A percentile compares a stretch with the other conserved stretches of the same genome.
Evolutionary conservation across 1,140 invertebrate species (phyloP).

Genomic region (Polypedilum pembai): DNA sequence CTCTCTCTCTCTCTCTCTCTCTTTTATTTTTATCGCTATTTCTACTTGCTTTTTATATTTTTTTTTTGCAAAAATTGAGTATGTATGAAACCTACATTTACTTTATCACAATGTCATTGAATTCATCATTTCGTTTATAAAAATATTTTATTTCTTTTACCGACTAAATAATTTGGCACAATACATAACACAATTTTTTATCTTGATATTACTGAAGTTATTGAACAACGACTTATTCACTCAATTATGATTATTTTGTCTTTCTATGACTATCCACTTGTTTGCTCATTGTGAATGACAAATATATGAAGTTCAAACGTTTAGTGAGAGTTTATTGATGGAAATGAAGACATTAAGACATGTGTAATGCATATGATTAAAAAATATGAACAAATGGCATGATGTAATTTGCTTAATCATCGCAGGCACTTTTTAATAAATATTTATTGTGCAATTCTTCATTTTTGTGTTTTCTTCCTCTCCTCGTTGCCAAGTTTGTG

Average conservation of each 20-base stretch:
- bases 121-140: background rate
- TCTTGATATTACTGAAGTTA: no score
- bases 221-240: no score
- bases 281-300: background rate
- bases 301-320: background rate
- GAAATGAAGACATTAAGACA: background rate
- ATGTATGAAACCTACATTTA: background rate
- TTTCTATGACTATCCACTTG: background rate
- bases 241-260: background rate
- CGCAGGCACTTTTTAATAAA: background rate
- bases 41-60: background rate
- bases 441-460: background rate
- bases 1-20: background rate
- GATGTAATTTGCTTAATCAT: background rate
- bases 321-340: background rate
- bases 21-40: background rate
- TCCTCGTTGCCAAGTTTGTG: background rate
- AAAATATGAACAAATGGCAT: no score
- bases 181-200: no score
- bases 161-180: no score
- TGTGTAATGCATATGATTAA: background rate
- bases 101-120: conserved; percentile 9
- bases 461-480: no score
- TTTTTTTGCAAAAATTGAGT: no score
- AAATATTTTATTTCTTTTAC: background rate